Conservation (phyloP, 2,797 vertebrate species). For the Apogon hyalosoma region DNA sequence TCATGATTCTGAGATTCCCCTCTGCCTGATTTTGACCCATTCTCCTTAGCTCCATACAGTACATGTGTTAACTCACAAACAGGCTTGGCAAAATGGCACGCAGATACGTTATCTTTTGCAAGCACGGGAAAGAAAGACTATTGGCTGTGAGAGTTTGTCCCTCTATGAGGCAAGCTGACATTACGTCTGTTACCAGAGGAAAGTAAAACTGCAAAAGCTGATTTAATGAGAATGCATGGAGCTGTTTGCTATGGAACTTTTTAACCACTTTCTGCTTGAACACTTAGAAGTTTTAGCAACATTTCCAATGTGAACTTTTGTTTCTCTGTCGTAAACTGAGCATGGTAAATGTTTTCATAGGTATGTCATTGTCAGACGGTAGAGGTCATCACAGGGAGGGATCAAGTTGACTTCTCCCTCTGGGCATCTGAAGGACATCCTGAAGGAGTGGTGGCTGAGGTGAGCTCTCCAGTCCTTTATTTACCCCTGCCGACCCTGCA, state of each 20-base stretch:
- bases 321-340: neutral
- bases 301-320: neutral
- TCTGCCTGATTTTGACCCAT: constrained; percentile 14
- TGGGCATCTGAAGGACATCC: constrained; percentile 70
- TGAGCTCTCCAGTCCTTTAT: constrained; percentile 57
- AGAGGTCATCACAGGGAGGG: constrained; percentile 45
- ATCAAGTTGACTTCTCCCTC: constrained; percentile 17
- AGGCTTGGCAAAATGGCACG: constrained; percentile 7
- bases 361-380: constrained; percentile 42
- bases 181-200: constrained; percentile 37
- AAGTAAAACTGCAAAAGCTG: constrained; percentile 50
- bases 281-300: neutral
- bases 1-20: constrained; percentile 29
- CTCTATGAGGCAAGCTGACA: constrained; percentile 60
- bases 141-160: constrained; percentile 15
- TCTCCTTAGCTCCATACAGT: constrained; percentile 4
- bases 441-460: constrained; percentile 42
- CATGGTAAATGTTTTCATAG: constrained; percentile 9
- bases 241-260: constrained; percentile 12
- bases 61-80: constrained; percentile 2
- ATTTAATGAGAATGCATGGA: constrained; percentile 49
- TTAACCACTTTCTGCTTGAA: constrained; percentile 2
- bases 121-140: constrained; percentile 49
- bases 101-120: constrained; percentile 57
- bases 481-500: constrained; percentile 70